A percentile compares a stretch with the other conserved stretches of the same genome.
Evolutionary conservation across 53 echinoderm and acorn worm genomes (phyloP).

Genomic region (Mesocentrotus franciscanus): DNA sequence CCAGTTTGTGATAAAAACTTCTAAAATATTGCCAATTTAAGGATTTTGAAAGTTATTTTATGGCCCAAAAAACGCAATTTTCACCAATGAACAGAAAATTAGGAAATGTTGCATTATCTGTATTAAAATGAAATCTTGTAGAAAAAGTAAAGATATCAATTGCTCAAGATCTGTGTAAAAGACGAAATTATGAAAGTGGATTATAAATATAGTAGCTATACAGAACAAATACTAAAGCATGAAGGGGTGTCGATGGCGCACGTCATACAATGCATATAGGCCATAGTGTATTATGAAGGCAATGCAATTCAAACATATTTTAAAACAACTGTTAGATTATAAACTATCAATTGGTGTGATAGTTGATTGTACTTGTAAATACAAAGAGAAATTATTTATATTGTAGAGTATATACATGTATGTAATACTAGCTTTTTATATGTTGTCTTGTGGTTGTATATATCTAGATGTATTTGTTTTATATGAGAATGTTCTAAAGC

Average conservation of each 20-base stretch:
- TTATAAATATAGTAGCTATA: neutral
- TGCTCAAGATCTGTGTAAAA: no score
- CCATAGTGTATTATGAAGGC: neutral
- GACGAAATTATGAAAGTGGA: neutral
- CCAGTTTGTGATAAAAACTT: neutral
- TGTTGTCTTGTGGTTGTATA: conserved; percentile 3
- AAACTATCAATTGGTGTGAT: neutral
- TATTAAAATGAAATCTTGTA: neutral
- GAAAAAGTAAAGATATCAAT: neutral
- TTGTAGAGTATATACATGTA: neutral
- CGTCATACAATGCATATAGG: neutral
- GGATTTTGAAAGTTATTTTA: neutral
- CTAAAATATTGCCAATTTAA: neutral
- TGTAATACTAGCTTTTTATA: neutral
- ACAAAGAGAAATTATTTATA: conserved; percentile 43
- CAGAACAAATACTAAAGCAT: neutral
- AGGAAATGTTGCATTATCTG: neutral
- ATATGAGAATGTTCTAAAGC: neutral
- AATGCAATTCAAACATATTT: neutral
- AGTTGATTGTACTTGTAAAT: conserved; percentile 25
- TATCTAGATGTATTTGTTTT: neutral
- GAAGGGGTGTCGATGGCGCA: neutral
- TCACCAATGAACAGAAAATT: neutral
- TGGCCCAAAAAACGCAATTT: neutral
- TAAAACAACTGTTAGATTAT: neutral